Conservation (phyloP, 1,140 invertebrate genomes). For the Dendroctonus ponderosae region DNA sequence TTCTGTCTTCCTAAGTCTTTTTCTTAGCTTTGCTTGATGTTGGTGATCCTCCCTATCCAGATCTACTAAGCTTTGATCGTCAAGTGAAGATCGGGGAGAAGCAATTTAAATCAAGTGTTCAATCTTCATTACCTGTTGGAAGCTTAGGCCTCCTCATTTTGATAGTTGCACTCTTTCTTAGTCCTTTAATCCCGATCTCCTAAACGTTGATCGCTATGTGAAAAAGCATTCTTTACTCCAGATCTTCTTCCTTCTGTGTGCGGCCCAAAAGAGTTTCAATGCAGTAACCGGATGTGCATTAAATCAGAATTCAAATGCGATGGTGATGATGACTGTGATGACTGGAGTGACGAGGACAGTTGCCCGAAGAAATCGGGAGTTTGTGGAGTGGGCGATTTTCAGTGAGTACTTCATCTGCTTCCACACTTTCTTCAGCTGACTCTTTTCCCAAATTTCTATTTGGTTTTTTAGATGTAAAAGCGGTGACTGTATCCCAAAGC, state of each 20-base stretch:
- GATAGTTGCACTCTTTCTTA: no score
- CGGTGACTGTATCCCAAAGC: constrained; percentile 72
- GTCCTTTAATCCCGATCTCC: no score
- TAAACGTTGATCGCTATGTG: no score
- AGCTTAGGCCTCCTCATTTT: no score
- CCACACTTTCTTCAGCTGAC: not conserved
- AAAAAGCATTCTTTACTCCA: constrained; percentile 32
- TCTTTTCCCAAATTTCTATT: not conserved
- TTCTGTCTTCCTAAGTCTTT: no score
- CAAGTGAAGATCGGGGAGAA: no score
- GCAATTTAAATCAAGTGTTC: no score
- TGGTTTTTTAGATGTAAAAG: constrained; percentile 49
- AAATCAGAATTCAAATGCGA: constrained; percentile 77
- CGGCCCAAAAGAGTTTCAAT: constrained; percentile 70
- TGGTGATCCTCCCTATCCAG: no score
- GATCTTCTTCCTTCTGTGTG: constrained; percentile 59
- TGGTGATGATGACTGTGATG: constrained; percentile 86
- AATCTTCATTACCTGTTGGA: no score
- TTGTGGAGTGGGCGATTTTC: constrained; percentile 62
- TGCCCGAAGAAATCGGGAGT: constrained; percentile 59
- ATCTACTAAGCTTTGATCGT: no score
- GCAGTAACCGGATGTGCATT: constrained; percentile 65
- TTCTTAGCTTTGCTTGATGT: no score
- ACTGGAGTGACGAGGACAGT: constrained; percentile 77
- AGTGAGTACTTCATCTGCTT: constrained; percentile 50